A percentile compares a stretch with the other conserved stretches of the same genome.
Conservation (phyloP, 2,113 vertebrate genomes). For the Psettodes erumei region DNA sequence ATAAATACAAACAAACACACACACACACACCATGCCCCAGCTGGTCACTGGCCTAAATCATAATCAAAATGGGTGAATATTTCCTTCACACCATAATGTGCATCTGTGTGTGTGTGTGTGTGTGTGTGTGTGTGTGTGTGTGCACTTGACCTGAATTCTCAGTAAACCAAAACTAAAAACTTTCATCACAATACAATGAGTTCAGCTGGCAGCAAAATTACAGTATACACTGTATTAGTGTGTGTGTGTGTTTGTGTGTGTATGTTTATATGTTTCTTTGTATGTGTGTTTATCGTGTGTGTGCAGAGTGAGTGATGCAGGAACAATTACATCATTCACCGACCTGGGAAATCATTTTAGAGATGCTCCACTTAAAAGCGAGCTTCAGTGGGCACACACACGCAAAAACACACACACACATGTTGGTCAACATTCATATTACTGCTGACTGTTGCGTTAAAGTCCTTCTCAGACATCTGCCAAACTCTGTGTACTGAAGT, state of each 20-base stretch:
- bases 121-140: constrained; percentile 18
- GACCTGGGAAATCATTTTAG: constrained; percentile 76
- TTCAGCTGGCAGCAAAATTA: constrained; percentile 52
- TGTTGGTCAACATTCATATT: constrained; percentile 20
- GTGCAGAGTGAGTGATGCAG: constrained; percentile 57
- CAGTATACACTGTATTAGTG: constrained; percentile 7
- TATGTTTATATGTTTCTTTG: constrained; percentile 8
- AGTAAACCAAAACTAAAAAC: constrained; percentile 47
- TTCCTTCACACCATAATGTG: constrained; percentile 24
- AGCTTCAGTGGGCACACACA: constrained; percentile 25
- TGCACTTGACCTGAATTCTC: constrained; percentile 55
- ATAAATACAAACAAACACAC: constrained; percentile 1
- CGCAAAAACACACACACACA: constrained; percentile 32
- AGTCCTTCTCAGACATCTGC: constrained; percentile 47
- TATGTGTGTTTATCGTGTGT: constrained; percentile 9
- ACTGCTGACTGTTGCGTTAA: constrained; percentile 44
- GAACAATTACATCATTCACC: constrained; percentile 70
- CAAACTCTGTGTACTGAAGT: background rate
- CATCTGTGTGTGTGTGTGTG: constrained; percentile 23
- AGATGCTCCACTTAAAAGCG: constrained; percentile 71
- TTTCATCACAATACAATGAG: constrained; percentile 52
- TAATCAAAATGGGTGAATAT: constrained; percentile 34
- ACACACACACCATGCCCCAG: constrained; percentile 25
- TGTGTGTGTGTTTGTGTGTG: constrained; percentile 8
- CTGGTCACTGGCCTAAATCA: constrained; percentile 66